Evolutionary conservation across 2,888 invertebrate genomes (phyloP).

Genomic region (Yponomeuta plumbellus): DNA sequence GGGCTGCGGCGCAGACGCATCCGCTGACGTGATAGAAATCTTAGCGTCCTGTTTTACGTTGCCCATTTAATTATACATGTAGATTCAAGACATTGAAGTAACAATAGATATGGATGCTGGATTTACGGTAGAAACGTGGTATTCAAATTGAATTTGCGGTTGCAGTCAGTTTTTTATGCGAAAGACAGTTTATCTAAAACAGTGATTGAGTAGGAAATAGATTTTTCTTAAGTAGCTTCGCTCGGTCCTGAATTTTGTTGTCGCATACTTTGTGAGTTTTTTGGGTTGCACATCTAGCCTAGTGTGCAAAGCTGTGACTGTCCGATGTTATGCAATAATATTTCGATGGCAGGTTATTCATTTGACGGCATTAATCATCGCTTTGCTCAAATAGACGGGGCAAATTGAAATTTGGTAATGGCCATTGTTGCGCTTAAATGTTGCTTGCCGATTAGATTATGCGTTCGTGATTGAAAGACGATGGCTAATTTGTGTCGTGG

Average conservation of each 20-base stretch:
- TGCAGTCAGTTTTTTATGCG: not conserved
- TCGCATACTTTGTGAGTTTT: not conserved
- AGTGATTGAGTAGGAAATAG: not conserved
- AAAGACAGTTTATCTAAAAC: not conserved
- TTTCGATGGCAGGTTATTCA: constrained; percentile 10
- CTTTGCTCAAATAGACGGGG: not conserved
- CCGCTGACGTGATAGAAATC: constrained; percentile 12
- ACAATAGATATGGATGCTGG: not conserved
- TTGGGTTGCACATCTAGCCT: not conserved
- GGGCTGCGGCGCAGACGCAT: constrained; percentile 3
- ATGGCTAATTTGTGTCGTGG: not conserved
- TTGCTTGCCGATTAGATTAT: constrained; percentile 5
- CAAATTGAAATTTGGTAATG: constrained; percentile 12
- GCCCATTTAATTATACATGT: not conserved
- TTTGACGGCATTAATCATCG: constrained; percentile 11
- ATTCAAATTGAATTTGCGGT: not conserved
- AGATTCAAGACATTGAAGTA: not conserved
- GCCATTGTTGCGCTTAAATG: constrained; percentile 1
- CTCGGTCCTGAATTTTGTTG: not conserved
- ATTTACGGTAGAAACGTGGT: not conserved
- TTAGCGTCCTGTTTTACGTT: constrained; percentile 1
- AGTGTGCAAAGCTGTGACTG: not conserved
- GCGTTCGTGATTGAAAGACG: not conserved
- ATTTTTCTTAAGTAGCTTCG: not conserved
- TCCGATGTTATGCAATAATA: constrained; percentile 5